Evolutionary conservation across 2,113 vertebrate genomes (phyloP).

Genomic region (Serilophus lunatus): DNA sequence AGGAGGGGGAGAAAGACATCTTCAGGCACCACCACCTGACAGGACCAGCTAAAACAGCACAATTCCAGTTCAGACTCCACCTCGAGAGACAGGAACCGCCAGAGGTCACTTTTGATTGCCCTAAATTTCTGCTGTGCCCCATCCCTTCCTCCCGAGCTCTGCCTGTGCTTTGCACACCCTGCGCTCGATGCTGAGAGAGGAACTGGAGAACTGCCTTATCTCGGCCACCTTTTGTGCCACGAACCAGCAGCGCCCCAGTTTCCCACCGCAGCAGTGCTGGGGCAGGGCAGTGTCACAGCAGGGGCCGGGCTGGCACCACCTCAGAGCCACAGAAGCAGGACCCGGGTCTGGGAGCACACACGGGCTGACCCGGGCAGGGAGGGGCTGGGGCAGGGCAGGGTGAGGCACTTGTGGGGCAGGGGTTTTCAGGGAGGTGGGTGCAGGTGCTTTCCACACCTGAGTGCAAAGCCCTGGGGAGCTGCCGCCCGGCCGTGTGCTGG

Average conservation of each 20-base stretch:
- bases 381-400: not conserved
- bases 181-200: not conserved
- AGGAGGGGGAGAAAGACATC: not conserved
- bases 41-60: not conserved
- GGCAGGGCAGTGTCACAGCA: not conserved
- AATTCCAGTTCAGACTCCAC: not conserved
- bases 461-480: not conserved
- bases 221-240: not conserved
- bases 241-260: accelerated
- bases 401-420: not conserved
- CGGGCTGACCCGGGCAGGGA: not conserved
- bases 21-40: not conserved
- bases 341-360: accelerated
- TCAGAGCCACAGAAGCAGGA: not conserved
- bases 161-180: not conserved
- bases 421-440: not conserved
- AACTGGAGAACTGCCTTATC: not conserved
- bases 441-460: not conserved
- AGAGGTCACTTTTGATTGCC: accelerated
- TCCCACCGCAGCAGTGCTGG: not conserved
- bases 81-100: not conserved
- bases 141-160: not conserved
- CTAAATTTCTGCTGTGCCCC: not conserved
- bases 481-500: not conserved
- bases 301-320: not conserved